Conservation (phyloP, 2,888 invertebrate genomes). For the Zootermopsis nevadensis region DNA sequence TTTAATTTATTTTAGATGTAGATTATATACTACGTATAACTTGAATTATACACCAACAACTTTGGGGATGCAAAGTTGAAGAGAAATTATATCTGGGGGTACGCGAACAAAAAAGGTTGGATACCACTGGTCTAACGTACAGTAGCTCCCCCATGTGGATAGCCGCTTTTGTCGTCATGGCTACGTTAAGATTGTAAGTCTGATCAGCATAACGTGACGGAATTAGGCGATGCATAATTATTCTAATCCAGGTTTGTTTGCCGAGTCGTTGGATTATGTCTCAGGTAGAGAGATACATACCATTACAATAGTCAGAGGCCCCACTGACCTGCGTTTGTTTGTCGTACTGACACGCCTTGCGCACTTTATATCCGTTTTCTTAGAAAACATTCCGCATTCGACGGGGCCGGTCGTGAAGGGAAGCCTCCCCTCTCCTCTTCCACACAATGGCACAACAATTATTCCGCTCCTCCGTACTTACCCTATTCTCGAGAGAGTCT, state of each 20-base stretch:
- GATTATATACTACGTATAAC: no score
- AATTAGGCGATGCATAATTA: slow-evolving; percentile 1
- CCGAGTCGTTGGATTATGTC: background rate
- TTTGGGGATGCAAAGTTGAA: no score
- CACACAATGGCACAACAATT: slow-evolving; percentile 40
- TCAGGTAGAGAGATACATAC: background rate
- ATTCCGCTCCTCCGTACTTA: background rate
- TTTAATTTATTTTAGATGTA: no score
- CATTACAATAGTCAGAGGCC: background rate
- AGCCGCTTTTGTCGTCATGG: background rate
- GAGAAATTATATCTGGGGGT: no score
- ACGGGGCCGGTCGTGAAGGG: background rate
- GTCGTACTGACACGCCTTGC: background rate
- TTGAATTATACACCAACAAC: no score
- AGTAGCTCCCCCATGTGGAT: no score
- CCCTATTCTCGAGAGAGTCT: background rate
- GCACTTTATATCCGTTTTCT: slow-evolving; percentile 19
- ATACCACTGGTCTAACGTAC: no score
- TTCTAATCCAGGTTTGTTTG: background rate
- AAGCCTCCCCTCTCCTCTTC: slow-evolving; percentile 10
- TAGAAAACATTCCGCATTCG: slow-evolving; percentile 20
- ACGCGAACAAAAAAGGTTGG: no score
- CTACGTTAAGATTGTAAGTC: background rate
- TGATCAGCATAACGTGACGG: background rate
- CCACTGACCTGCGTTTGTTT: background rate